Base-by-base conservation (phyloP, 2,797 vertebrate species). In the Oreortyx pictus region DNA sequence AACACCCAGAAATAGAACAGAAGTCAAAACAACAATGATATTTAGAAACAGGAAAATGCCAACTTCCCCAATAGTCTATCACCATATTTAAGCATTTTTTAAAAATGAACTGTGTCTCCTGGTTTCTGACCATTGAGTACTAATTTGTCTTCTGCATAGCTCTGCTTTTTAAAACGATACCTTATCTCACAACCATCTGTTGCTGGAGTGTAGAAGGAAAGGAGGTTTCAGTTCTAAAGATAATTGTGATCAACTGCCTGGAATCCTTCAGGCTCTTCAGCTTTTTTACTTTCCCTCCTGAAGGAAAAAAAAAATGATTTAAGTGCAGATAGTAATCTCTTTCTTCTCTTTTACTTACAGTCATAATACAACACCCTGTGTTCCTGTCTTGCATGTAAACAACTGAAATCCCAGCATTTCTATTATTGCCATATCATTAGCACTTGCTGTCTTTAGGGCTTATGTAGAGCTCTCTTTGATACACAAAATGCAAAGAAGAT, bases 31-130 rank as follows among this genome's bases (percentile, higher is more conserved):
- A 85, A 74, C 72, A 87, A 61, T 64, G 43, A 92, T 76, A 71
- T 92, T 89, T 92, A 60, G 68, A 92, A 77, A 56, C 31, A 92
- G n/a, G 29, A 78, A 94, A 91, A 92, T 59, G 39, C 33, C 75
- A 79, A 7, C 57, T 68, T 76, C 75, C 25, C 44, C 46, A 82
- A 33, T 27, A 29, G 10, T 49, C 79, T 50, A 25, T 41, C 72
- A 66, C 9, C 41, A 14, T 10, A 74, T 50, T 14, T 3, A 65
- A 82, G 9, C 52, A 61, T 67, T 49, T 84, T 86, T 88, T 44
- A n/a, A 23, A 84, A 82, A 74, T 24, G 19, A 82, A 19, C 20
- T 1, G 8, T 9, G 4, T n/a, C 37, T 68, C 13, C 66, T 68
- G 24, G 25, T 52, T 92, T 68, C 72, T 83, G 22, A 31, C 1